Evolutionary conservation across 2,888 invertebrate genomes (phyloP), one percentile per base, ranked within the genome.

Genomic region (Meganola albula): DNA sequence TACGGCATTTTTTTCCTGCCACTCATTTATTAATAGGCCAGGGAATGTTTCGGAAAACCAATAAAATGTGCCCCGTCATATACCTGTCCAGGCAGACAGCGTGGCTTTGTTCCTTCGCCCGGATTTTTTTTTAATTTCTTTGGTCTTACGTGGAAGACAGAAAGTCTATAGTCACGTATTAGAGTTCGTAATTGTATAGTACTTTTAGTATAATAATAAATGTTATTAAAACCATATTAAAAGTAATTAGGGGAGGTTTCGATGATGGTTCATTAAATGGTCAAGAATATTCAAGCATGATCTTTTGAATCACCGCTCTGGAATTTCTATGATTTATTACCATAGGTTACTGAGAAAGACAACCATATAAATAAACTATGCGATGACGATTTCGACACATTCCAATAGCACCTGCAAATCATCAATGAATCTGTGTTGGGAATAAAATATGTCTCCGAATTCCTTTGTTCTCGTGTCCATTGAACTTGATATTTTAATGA

Each of bases 21-120:
- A 74, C 84, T 85, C 84, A 85, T 84, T 85, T 85, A 84, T 84
- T 84, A 85, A 85, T 84, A 83, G 82, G 75, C 64, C 77, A 72
- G 73, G 65, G 84, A 82, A 84, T 83, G 82, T 82, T 85, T 82
- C 80, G 80, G 82, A 82, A 85, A 84, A 84, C 85, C 82, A 80
- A 85, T 85, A 85, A 85, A 84, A 85, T 83, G 78, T 72, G 85
- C 84, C 82, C 75, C 74, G 84, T 85, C 85, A 85, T 83, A 84
- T 85, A 85, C 85, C 85, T 85, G 85, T 83, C 85, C 58, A 63
- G 65, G 63, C 75, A 85, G 85, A 85, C 85, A 74, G 85, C 84
- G 74, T 79, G 85, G 75, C 83, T 68, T 84, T 85, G 83, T 84
- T 74, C 72, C 66, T 62, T 66, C 44, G 51, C 53, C 48, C 49